A percentile compares a stretch with the other conserved stretches of the same genome.
These are phyloP conservation scores for Nothura maculosa DNA, from an alignment of 2,797 vertebrate genomes.

Conservation along the genomic window DNA sequence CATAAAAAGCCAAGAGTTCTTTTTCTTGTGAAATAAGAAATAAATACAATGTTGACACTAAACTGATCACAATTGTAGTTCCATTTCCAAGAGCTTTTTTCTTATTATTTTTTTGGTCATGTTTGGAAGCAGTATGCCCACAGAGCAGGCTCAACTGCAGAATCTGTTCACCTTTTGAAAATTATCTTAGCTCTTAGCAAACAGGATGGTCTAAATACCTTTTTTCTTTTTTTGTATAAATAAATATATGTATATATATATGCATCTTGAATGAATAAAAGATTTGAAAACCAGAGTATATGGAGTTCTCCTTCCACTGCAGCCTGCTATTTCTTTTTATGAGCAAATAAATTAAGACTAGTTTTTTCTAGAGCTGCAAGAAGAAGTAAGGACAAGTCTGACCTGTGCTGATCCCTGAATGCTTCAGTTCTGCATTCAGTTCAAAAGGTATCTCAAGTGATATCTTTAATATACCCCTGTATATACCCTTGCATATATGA, in stretches of 20 bases:
- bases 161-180: not conserved
- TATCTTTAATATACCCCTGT: not conserved
- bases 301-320: not conserved
- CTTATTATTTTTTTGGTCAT: not conserved
- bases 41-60: not conserved
- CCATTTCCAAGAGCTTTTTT: not conserved
- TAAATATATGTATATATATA: rapidly evolving
- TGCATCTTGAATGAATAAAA: not conserved
- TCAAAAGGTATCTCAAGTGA: not conserved
- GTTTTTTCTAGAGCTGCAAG: not conserved
- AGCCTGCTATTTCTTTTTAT: not conserved
- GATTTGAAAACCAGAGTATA: not conserved
- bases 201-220: not conserved
- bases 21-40: not conserved
- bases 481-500: not conserved
- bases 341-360: not conserved
- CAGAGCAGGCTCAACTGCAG: not conserved
- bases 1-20: not conserved
- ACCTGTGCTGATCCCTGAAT: not conserved
- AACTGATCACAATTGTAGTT: not conserved
- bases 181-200: not conserved
- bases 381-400: not conserved
- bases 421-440: not conserved
- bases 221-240: not conserved
- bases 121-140: not conserved